Conservation (phyloP, 30 jellyfish, hydroid and myxozoan genomes). For the Catostylus mosaicus region DNA sequence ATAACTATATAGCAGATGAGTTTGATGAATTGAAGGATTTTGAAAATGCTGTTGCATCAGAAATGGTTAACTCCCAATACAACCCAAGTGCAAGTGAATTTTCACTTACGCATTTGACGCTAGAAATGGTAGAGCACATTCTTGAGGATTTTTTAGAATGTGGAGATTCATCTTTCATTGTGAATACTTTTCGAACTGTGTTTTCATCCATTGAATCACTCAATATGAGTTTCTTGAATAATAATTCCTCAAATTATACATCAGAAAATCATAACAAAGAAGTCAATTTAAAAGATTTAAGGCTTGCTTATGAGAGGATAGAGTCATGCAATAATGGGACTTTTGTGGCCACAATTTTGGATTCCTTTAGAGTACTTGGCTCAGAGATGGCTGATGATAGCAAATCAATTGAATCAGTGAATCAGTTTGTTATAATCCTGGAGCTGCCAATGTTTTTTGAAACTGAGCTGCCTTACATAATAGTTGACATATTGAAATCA, state of each 20-base stretch:
- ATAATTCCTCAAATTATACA: not conserved
- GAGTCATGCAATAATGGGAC: constrained; percentile 21
- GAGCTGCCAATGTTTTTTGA: constrained; percentile 55
- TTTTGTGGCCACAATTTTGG: constrained; percentile 36
- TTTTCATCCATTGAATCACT: constrained; percentile 85
- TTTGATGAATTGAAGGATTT: constrained; percentile 52
- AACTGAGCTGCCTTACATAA: constrained; percentile 13
- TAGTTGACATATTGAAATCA: constrained; percentile 22
- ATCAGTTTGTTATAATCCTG: constrained; percentile 40
- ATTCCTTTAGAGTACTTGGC: constrained; percentile 38
- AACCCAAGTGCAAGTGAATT: constrained; percentile 33
- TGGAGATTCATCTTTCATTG: constrained; percentile 77
- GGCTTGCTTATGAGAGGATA: constrained; percentile 24
- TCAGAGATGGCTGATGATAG: constrained; percentile 21
- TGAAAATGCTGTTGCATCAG: constrained; percentile 68
- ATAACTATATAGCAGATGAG: constrained; percentile 54
- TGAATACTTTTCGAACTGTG: constrained; percentile 88
- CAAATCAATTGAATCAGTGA: not conserved
- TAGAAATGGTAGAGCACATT: constrained; percentile 78
- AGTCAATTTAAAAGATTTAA: constrained; percentile 7
- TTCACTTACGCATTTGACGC: constrained; percentile 86
- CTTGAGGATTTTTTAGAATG: constrained; percentile 72
- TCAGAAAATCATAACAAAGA: not conserved
- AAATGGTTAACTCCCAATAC: not conserved
- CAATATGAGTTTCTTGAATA: constrained; percentile 60